Percentiles rank a stretch among this genome's conserved stretches.
These are phyloP conservation scores for Phrynocephalus guinanensis DNA, from an alignment of 2,797 vertebrate species.

Conservation along the genomic window DNA sequence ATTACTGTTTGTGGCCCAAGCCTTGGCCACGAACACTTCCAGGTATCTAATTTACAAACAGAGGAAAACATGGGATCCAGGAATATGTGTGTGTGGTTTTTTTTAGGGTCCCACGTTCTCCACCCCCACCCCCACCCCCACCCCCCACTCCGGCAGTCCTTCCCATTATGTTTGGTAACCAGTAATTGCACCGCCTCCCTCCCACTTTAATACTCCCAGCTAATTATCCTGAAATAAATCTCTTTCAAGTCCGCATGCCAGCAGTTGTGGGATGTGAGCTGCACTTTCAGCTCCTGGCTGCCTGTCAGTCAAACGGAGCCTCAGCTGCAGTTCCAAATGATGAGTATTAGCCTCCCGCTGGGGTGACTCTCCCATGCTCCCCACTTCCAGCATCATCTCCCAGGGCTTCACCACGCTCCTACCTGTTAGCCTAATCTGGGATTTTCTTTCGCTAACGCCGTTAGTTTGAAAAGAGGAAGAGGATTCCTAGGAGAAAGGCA, in stretches of 20 bases:
- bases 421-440: slow-evolving; percentile 91
- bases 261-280: slow-evolving; percentile 89
- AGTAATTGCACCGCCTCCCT: slow-evolving; percentile 84
- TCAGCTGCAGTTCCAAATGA: slow-evolving; percentile 95
- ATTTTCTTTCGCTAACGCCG: slow-evolving; percentile 90
- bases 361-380: slow-evolving; percentile 87
- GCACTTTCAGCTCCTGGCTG: slow-evolving; percentile 84
- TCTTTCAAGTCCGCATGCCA: slow-evolving; percentile 89
- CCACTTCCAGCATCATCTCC: slow-evolving; percentile 86
- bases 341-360: slow-evolving; percentile 96
- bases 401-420: slow-evolving; percentile 82
- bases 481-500: slow-evolving; percentile 86
- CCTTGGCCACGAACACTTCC: no score
- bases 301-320: slow-evolving; percentile 93
- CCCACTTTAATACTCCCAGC: slow-evolving; percentile 86
- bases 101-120: slow-evolving; percentile 42
- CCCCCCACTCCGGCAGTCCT: slow-evolving; percentile 31
- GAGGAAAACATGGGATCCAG: slow-evolving; percentile 68
- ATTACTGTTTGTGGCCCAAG: background rate
- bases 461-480: slow-evolving; percentile 88
- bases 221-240: slow-evolving; percentile 90
- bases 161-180: slow-evolving; percentile 84
- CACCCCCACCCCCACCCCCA: slow-evolving; percentile 19
- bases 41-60: slow-evolving; percentile 70
- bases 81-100: slow-evolving; percentile 65